Conservation (phyloP, 1,140 invertebrate genomes). For the Stenopsyche tienmushanensis region DNA sequence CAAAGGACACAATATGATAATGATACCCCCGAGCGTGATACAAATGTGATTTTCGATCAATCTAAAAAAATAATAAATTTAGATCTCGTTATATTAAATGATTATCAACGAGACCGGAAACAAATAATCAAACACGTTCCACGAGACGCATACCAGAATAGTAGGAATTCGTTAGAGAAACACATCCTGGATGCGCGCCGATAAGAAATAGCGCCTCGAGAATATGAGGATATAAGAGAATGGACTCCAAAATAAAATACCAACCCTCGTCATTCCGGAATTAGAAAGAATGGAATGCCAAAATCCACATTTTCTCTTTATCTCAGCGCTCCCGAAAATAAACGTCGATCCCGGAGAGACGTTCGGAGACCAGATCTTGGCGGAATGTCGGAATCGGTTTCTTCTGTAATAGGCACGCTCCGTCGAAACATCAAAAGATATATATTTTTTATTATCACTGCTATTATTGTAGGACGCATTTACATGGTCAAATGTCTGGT, state of each 20-base stretch:
- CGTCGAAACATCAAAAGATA: not conserved
- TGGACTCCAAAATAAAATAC: conserved; percentile 14
- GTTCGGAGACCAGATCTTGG: not conserved
- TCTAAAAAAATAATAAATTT: no score
- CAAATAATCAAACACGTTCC: not conserved
- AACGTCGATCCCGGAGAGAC: not conserved
- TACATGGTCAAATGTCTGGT: not conserved
- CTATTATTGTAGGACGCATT: not conserved
- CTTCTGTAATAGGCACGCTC: not conserved
- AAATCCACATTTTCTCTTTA: conserved; percentile 38
- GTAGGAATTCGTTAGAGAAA: not conserved
- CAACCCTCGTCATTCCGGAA: conserved; percentile 21
- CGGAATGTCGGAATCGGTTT: conserved; percentile 8
- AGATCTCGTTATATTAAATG: no score
- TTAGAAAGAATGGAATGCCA: conserved; percentile 35
- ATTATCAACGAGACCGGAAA: not conserved
- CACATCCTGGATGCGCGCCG: not conserved
- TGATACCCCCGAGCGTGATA: not conserved
- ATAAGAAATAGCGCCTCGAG: no score
- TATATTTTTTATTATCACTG: conserved; percentile 9
- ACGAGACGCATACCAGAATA: not conserved
- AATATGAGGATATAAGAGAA: no score
- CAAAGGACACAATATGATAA: not conserved
- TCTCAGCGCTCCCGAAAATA: conserved; percentile 23
- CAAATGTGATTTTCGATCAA: not conserved